Percentiles rank a stretch among this genome's conserved stretches.
These are phyloP conservation scores for Agonopterix subpropinquella DNA, from an alignment of 2,888 invertebrate species.

Conservation along the genomic window DNA sequence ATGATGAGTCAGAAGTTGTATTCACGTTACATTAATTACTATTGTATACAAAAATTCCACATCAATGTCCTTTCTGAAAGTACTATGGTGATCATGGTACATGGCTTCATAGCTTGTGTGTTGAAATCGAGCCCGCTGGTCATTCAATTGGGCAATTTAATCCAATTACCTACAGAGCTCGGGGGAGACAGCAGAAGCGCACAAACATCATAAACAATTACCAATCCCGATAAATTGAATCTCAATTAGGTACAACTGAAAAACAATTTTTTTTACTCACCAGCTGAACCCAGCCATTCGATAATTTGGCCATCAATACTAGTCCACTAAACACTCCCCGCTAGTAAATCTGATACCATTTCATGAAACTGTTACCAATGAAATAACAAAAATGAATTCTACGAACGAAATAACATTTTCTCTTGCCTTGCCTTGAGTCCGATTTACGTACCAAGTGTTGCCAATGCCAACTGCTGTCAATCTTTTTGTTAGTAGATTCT, in stretches of 20 bases:
- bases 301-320: slow-evolving; percentile 69
- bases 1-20: too few relatives aligned
- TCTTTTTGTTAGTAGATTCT: too few relatives aligned
- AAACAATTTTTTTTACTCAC: slow-evolving; percentile 34
- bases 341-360: slow-evolving; percentile 34
- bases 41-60: too few relatives aligned
- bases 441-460: too few relatives aligned
- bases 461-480: too few relatives aligned
- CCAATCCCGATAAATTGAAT: slow-evolving; percentile 39
- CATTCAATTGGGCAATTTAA: slow-evolving; percentile 45
- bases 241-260: slow-evolving; percentile 23
- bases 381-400: slow-evolving; percentile 6
- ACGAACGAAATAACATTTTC: slow-evolving; percentile 28
- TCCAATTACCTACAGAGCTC: slow-evolving; percentile 47
- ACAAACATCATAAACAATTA: slow-evolving; percentile 48
- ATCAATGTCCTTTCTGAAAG: background rate
- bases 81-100: background rate
- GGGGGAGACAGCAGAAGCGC: slow-evolving; percentile 44
- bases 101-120: too few relatives aligned
- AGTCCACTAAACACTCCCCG: slow-evolving; percentile 37
- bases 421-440: slow-evolving; percentile 15
- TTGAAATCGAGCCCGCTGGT: slow-evolving; percentile 21
- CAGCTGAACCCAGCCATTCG: slow-evolving; percentile 78
- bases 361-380: slow-evolving; percentile 24
- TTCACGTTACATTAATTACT: too few relatives aligned